phyloP scores from a whole-genome alignment of 2,113 vertebrate species.

The Hucho hucho region DNA sequence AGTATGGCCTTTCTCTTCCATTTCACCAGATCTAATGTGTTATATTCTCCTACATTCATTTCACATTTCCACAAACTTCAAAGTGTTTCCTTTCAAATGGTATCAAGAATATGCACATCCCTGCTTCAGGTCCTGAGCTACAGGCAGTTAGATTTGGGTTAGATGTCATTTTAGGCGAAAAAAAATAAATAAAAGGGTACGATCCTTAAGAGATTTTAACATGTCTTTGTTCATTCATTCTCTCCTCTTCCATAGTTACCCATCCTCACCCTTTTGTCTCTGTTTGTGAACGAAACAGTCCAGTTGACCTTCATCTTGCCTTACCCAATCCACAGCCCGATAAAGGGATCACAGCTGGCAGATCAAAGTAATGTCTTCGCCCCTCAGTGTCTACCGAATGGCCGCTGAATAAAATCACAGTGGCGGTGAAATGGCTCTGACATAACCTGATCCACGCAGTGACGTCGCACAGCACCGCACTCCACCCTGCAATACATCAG shows the following conservation, averaged over 20 bases:
- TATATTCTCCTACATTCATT: no score
- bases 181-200: no score
- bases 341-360: slow-evolving; percentile 63
- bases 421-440: slow-evolving; percentile 64
- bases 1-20: no score
- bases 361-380: slow-evolving; percentile 69
- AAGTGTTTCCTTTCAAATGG: no score
- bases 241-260: background rate
- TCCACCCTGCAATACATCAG: slow-evolving; percentile 75
- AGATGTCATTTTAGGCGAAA: no score
- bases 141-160: no score
- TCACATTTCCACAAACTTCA: no score
- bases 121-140: no score
- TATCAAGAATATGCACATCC: no score
- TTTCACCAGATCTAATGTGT: no score
- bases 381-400: slow-evolving; percentile 50
- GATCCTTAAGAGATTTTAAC: background rate
- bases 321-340: slow-evolving; percentile 61
- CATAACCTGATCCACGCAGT: slow-evolving; percentile 73
- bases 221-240: slow-evolving; percentile 1
- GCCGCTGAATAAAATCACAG: slow-evolving; percentile 62
- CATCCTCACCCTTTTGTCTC: background rate
- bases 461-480: slow-evolving; percentile 53
- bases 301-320: slow-evolving; percentile 66
- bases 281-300: slow-evolving; percentile 21